Evolutionary conservation across 2,113 vertebrate genomes (phyloP), one percentile per base, ranked within the genome.

Genomic region (Nasalis larvatus): DNA sequence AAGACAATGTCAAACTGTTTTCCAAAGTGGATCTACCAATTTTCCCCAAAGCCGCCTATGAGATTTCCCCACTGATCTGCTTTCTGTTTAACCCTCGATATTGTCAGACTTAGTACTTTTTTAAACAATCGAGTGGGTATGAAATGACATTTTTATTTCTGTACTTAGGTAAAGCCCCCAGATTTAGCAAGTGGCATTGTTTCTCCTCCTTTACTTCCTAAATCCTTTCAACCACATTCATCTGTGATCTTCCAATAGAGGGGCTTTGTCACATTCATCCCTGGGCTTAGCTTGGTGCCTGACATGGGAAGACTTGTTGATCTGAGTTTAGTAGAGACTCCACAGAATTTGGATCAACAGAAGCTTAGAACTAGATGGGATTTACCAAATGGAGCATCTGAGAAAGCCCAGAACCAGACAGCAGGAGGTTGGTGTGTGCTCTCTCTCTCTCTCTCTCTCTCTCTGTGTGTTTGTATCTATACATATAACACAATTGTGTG

Each of bases 261-360:
- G 47, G 2, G 6, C 25, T 76, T 37, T 37, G 49, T 49, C 25
- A 49, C 54, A 21, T 11, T 84, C 16, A 27, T 37, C 27, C 10
- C 16, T 8, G 47, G 40, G 40, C 5, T 89, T 54, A 89, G 66
- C 21, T 80, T 1, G 0, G 40, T 52, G 12, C 30, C 54, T 63
- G 73, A 23, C 76, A 47, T 23, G 25, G 71, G n/a, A 77, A 78
- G 58, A 92, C 45, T 77, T 94, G 32, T 68, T 73, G 93, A 78
- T 82, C 45, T n/a, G 7, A 69, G 13, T 93, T 86, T 63, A 58
- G 25, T 3, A 71, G 92, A 84, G 58, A 58, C 13, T 25, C 74
- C 5, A 32, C 2, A 23, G 40, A 58, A 52, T 27, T 56, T 45
- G 60, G 32, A 58, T 73, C 37, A 74, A 66, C 40, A 84, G 56